phyloP scores from a whole-genome alignment of 2,888 invertebrate species.

The Hypena proboscidalis region DNA sequence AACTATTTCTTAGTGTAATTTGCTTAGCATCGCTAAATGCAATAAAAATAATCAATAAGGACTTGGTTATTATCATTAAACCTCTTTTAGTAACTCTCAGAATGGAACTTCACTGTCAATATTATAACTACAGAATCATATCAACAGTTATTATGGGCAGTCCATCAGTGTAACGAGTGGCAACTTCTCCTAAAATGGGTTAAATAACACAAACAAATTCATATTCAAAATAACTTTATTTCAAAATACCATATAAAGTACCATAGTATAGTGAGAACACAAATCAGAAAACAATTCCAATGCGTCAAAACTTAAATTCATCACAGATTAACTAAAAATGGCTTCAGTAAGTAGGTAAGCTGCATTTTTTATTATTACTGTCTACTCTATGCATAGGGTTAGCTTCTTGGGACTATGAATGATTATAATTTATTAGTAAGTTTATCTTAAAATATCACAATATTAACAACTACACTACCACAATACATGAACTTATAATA shows the following conservation, averaged over 20 bases:
- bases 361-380: conserved; percentile 41
- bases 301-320: conserved; percentile 65
- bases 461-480: conserved; percentile 75
- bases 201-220: conserved; percentile 3
- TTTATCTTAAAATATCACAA: conserved; percentile 81
- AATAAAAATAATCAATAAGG: too few species aligned
- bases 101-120: too few species aligned
- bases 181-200: background rate
- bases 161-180: too few species aligned
- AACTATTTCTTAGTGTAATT: too few species aligned
- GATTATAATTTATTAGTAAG: conserved; percentile 53
- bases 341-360: conserved; percentile 59
- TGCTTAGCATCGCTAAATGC: too few species aligned
- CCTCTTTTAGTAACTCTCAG: too few species aligned
- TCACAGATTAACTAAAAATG: conserved; percentile 74
- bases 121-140: too few species aligned
- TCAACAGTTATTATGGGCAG: too few species aligned
- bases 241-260: conserved; percentile 64
- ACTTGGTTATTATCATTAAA: too few species aligned
- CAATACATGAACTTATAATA: conserved; percentile 47
- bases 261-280: conserved; percentile 60
- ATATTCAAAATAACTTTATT: conserved; percentile 80
- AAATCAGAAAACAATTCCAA: conserved; percentile 71
- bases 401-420: conserved; percentile 62
- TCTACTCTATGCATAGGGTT: conserved; percentile 49